Percentiles rank a stretch among this genome's conserved stretches.
Evolutionary conservation across 1,140 invertebrate genomes (phyloP).

Genomic region (Drosophila ogumai): DNA sequence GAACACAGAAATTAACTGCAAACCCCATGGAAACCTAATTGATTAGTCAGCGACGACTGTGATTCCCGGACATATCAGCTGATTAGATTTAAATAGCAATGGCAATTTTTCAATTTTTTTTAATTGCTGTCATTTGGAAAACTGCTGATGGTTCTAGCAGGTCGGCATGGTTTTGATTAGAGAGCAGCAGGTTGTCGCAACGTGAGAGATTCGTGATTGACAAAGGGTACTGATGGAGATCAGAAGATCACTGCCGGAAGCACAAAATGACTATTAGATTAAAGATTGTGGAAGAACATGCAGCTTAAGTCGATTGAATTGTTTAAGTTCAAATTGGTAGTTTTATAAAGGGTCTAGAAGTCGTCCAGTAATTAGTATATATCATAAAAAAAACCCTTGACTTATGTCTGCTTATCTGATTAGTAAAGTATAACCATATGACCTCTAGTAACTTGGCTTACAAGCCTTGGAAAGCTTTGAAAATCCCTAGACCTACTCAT

Average conservation of each 20-base stretch:
- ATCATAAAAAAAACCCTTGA: not conserved
- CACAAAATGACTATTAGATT: conserved; percentile 1
- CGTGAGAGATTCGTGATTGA: conserved; percentile 26
- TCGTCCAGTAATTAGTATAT: no score
- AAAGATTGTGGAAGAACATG: conserved; percentile 4
- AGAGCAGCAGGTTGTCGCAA: not conserved
- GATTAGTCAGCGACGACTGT: conserved; percentile 43
- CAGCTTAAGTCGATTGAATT: not conserved
- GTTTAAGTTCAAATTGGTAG: not conserved
- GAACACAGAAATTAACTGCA: conserved; percentile 33
- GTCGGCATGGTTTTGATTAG: not conserved
- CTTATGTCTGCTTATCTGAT: not conserved
- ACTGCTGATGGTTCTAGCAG: conserved; percentile 2
- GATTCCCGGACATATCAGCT: conserved; percentile 28
- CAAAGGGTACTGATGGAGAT: conserved; percentile 3
- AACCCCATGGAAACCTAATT: conserved; percentile 36
- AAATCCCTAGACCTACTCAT: conserved; percentile 4
- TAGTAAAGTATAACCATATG: not conserved
- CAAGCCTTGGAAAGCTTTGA: not conserved
- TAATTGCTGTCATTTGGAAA: conserved; percentile 43
- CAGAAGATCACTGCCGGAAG: not conserved
- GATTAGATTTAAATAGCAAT: conserved; percentile 34
- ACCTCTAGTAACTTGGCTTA: conserved; percentile 19
- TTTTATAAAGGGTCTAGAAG: not conserved
- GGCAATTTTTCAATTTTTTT: conserved; percentile 43